phyloP scores from a whole-genome alignment of 2,888 invertebrate species.

The Agrotis puta region DNA sequence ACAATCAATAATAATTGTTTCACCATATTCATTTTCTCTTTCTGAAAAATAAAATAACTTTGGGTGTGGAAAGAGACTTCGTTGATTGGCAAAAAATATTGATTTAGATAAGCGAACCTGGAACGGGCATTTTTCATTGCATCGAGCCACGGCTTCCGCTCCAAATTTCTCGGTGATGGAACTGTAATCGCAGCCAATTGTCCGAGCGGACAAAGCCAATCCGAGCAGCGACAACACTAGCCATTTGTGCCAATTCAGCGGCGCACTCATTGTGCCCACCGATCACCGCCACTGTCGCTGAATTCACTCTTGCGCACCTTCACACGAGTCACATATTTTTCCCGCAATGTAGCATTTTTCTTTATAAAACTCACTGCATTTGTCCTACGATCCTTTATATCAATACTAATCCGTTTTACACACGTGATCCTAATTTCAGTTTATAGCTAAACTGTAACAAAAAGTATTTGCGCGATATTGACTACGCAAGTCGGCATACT shows the following conservation, averaged over 20 bases:
- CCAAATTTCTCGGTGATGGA: slow-evolving; percentile 90
- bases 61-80: background rate
- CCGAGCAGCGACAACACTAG: slow-evolving; percentile 89
- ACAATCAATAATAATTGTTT: slow-evolving; percentile 16
- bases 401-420: slow-evolving; percentile 14
- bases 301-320: slow-evolving; percentile 78
- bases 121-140: slow-evolving; percentile 90
- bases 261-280: slow-evolving; percentile 86
- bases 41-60: background rate
- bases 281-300: slow-evolving; percentile 71
- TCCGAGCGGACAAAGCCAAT: slow-evolving; percentile 90
- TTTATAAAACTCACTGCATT: slow-evolving; percentile 56
- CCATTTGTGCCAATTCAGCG: slow-evolving; percentile 90
- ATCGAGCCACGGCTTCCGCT: slow-evolving; percentile 89
- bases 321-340: slow-evolving; percentile 73
- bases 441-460: slow-evolving; percentile 46
- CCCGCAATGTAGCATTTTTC: slow-evolving; percentile 69
- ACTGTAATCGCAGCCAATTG: slow-evolving; percentile 90
- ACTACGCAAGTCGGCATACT: slow-evolving; percentile 75
- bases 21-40: background rate
- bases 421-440: slow-evolving; percentile 31
- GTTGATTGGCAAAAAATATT: slow-evolving; percentile 28
- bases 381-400: slow-evolving; percentile 35
- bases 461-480: slow-evolving; percentile 50
- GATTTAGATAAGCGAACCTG: slow-evolving; percentile 80